These are phyloP conservation scores for Enteromius radiatus DNA, from an alignment of 2,797 vertebrate species.

Conservation along the genomic window DNA sequence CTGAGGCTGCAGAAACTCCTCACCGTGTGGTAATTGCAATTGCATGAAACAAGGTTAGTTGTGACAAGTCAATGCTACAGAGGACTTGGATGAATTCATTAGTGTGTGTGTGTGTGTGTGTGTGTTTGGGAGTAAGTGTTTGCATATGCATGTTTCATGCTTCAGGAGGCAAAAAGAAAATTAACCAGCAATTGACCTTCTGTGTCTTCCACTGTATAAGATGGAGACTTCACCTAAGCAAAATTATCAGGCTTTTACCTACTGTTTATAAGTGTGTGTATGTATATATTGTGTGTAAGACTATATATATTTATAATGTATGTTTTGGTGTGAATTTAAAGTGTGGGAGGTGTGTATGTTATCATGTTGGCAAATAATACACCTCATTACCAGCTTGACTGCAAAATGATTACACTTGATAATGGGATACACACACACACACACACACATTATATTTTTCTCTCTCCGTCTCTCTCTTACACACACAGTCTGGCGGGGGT, in stretches of 20 bases:
- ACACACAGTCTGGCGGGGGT: constrained; percentile 83
- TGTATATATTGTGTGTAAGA: neutral
- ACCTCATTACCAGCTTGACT: constrained; percentile 89
- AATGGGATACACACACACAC: constrained; percentile 77
- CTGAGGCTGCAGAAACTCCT: constrained; percentile 79
- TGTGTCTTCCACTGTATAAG: constrained; percentile 87
- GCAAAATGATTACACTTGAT: constrained; percentile 93
- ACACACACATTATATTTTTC: constrained; percentile 21
- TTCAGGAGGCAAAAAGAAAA: constrained; percentile 89
- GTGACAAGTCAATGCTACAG: constrained; percentile 83
- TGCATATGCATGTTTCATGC: constrained; percentile 74
- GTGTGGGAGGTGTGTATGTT: constrained; percentile 51
- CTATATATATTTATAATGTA: constrained; percentile 39
- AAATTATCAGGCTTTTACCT: constrained; percentile 87
- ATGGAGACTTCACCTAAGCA: constrained; percentile 84
- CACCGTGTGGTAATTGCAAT: constrained; percentile 81
- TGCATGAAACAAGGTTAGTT: constrained; percentile 81
- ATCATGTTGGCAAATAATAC: constrained; percentile 85
- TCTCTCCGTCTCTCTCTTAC: constrained; percentile 26
- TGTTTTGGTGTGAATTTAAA: constrained; percentile 24
- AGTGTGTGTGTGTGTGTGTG: constrained; percentile 73
- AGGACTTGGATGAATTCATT: constrained; percentile 62
- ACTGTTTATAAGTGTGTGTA: neutral
- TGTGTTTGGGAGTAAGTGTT: constrained; percentile 90
- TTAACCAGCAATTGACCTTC: constrained; percentile 90